A percentile compares a stretch with the other conserved stretches of the same genome.
Conservation (phyloP, 2,797 vertebrate species). For the Jordanella pulchra region DNA sequence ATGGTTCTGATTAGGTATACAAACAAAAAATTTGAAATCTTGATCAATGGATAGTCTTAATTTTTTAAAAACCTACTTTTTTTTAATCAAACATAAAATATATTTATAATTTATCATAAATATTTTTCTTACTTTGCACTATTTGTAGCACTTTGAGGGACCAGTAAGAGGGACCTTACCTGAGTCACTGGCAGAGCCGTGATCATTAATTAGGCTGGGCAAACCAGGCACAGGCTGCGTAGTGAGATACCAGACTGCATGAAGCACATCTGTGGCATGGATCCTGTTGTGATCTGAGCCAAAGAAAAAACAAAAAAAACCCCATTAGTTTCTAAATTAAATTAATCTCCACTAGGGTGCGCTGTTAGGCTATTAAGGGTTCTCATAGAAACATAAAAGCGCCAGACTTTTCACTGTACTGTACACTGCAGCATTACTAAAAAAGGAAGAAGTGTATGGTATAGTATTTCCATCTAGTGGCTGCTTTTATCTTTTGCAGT, state of each 20-base stretch:
- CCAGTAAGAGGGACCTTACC: conserved; percentile 72
- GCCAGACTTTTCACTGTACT: neutral
- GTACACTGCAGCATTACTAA: conserved; percentile 4
- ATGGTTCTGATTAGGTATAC: conserved; percentile 59
- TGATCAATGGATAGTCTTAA: conserved; percentile 62
- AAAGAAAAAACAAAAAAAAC: conserved; percentile 40
- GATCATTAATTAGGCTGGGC: conserved; percentile 85
- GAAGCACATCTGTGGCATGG: conserved; percentile 97
- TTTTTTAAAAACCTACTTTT: too few relatives aligned
- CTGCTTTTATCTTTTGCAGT: conserved; percentile 15
- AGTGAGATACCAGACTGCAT: conserved; percentile 98
- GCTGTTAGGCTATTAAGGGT: conserved; percentile 40
- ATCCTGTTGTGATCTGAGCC: conserved; percentile 95
- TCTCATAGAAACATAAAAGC: neutral
- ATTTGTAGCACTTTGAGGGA: neutral
- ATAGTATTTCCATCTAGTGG: conserved; percentile 53
- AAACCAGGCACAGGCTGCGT: conserved; percentile 94
- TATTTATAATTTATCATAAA: neutral
- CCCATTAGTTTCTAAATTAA: conserved; percentile 9
- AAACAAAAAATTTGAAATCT: conserved; percentile 71
- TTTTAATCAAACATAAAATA: conserved; percentile 22
- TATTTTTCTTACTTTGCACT: conserved; percentile 3
- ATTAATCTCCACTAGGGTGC: conserved; percentile 57
- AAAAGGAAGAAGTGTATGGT: conserved; percentile 1
- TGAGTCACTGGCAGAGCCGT: conserved; percentile 90